Evolutionary conservation across 2,888 invertebrate species (phyloP).

Genomic region (Nephrotoma guestfalica): DNA sequence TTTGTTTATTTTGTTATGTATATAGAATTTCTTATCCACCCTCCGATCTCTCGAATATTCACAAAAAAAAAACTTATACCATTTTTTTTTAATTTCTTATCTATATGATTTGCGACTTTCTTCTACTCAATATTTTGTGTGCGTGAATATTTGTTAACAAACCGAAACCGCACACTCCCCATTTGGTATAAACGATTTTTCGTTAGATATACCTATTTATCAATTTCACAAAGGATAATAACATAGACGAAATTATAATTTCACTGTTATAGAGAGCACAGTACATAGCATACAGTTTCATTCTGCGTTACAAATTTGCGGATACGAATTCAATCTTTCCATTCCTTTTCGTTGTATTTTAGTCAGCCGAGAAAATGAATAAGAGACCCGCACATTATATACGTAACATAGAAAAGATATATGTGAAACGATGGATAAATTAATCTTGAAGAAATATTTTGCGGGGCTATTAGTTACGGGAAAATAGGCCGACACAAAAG

Average conservation of each 20-base stretch:
- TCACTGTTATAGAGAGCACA: not conserved
- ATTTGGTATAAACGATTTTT: not conserved
- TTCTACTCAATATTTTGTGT: constrained; percentile 7
- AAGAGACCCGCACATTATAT: not conserved
- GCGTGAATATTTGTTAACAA: not conserved
- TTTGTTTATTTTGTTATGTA: not conserved
- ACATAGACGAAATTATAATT: not conserved
- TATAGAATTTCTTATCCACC: not conserved
- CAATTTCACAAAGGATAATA: not conserved
- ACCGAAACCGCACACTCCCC: not conserved
- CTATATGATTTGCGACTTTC: constrained; percentile 32
- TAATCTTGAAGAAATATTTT: not conserved
- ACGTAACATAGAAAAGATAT: not conserved
- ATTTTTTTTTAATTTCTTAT: constrained; percentile 26
- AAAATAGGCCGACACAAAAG: not conserved
- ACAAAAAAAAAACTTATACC: not conserved
- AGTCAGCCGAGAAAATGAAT: not conserved
- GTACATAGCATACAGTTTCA: not conserved
- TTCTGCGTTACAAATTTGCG: not conserved
- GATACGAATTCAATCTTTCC: not conserved
- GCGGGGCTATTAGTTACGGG: not conserved
- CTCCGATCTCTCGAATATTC: not conserved
- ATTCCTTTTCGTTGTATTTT: not conserved
- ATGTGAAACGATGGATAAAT: not conserved
- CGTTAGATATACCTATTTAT: not conserved